Evolutionary conservation across 2,113 vertebrate species (phyloP).

Genomic region (Recurvirostra avosetta): DNA sequence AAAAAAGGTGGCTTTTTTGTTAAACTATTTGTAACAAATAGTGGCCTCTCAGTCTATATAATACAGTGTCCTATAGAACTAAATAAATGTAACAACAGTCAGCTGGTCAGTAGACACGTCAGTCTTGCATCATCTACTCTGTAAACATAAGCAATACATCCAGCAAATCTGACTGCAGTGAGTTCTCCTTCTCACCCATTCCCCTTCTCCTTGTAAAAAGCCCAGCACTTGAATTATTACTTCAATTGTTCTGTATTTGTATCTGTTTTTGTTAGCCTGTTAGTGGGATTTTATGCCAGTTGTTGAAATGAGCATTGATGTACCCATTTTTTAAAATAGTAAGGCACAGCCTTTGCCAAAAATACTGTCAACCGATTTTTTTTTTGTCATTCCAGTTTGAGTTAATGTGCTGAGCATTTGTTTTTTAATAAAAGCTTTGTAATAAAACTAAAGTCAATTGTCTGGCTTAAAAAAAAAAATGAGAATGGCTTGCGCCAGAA

Average conservation of each 20-base stretch:
- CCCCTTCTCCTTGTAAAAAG: conserved; percentile 77
- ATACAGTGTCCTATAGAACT: conserved; percentile 81
- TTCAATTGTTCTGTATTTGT: conserved; percentile 84
- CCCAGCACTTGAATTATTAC: conserved; percentile 85
- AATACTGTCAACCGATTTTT: conserved; percentile 70
- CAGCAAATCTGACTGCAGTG: conserved; percentile 69
- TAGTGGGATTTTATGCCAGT: conserved; percentile 86
- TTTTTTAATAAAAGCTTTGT: conserved; percentile 85
- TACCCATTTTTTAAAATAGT: conserved; percentile 75
- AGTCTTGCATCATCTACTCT: conserved; percentile 59
- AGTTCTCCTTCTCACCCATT: conserved; percentile 69
- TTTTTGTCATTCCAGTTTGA: conserved; percentile 81
- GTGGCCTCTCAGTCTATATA: conserved; percentile 82
- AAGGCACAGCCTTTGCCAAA: conserved; percentile 78
- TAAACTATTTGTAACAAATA: conserved; percentile 86
- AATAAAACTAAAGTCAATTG: conserved; percentile 74
- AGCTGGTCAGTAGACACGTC: conserved; percentile 40
- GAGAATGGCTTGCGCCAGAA: background rate
- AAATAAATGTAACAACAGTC: conserved; percentile 70
- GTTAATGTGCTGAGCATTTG: conserved; percentile 85
- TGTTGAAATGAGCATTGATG: conserved; percentile 80
- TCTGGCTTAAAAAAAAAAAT: background rate
- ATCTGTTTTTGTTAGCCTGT: conserved; percentile 83
- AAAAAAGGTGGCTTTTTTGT: conserved; percentile 76
- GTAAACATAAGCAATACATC: conserved; percentile 69